phyloP scores from a whole-genome alignment of 2,888 invertebrate species.

The Itoplectis maculator region DNA sequence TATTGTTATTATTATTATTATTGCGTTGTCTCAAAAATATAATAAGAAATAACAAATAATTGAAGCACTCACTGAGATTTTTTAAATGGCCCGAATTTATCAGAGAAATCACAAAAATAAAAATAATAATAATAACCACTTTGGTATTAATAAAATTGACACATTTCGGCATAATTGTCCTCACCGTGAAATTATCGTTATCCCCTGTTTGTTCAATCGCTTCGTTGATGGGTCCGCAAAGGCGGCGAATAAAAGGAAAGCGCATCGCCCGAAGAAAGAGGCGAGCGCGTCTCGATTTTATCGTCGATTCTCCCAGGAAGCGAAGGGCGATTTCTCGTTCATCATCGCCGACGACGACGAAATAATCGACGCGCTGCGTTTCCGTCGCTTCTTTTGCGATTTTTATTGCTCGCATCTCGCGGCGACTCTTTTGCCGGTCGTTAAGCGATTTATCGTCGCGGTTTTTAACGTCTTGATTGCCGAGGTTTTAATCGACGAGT shows the following conservation, averaged over 20 bases:
- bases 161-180: background rate
- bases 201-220: background rate
- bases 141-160: background rate
- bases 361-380: conserved; percentile 4
- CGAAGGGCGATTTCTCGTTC: conserved; percentile 15
- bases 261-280: no score
- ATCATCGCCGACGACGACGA: background rate
- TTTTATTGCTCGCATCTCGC: background rate
- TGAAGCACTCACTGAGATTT: no score
- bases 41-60: no score
- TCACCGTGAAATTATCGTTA: background rate
- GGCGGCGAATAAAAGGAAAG: background rate
- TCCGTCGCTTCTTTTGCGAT: conserved; percentile 14
- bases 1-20: conserved; percentile 6
- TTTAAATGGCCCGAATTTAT: no score
- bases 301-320: background rate
- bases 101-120: no score
- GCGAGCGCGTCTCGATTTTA: background rate
- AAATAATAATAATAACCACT: background rate
- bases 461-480: conserved; percentile 22
- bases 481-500: conserved; percentile 2
- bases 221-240: background rate
- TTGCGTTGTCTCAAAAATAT: background rate
- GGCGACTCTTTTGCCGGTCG: background rate
- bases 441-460: conserved; percentile 20